A percentile compares a stretch with the other conserved stretches of the same genome.
Evolutionary conservation across 2,113 vertebrate genomes (phyloP).

Genomic region (Argyrosomus japonicus): DNA sequence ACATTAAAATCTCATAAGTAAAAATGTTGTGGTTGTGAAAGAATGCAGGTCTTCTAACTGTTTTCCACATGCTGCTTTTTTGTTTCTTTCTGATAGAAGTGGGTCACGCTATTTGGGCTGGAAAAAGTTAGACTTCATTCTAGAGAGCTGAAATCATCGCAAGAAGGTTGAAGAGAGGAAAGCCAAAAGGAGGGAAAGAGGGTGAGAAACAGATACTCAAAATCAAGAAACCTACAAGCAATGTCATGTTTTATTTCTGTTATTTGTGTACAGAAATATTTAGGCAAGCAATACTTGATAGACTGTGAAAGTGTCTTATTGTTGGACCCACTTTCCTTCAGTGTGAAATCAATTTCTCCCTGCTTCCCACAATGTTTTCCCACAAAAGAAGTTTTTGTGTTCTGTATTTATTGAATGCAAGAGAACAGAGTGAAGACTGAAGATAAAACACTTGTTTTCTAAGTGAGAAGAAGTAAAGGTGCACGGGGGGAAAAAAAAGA

Average conservation of each 20-base stretch:
- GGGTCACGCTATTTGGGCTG: constrained; percentile 79
- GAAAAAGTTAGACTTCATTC: constrained; percentile 82
- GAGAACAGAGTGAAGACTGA: too few species aligned
- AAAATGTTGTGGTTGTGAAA: constrained; percentile 38
- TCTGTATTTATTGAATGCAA: neutral
- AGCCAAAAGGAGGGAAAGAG: constrained; percentile 13
- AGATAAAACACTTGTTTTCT: neutral
- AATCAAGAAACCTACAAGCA: constrained; percentile 12
- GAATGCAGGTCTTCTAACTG: constrained; percentile 48
- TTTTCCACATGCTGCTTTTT: constrained; percentile 70
- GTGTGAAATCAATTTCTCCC: neutral
- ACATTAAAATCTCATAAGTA: constrained; percentile 35
- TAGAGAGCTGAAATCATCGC: constrained; percentile 80
- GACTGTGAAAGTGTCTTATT: neutral
- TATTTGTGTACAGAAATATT: neutral
- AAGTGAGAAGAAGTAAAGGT: neutral
- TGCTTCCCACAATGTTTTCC: neutral
- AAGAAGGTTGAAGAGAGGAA: constrained; percentile 43
- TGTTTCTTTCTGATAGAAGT: constrained; percentile 70
- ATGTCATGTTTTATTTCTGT: constrained; percentile 6
- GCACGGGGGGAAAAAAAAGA: neutral
- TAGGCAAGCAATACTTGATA: neutral
- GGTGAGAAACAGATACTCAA: constrained; percentile 22
- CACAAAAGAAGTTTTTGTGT: neutral
- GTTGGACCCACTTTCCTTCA: neutral